Percentiles rank a stretch among this genome's conserved stretches.
Evolutionary conservation across 2,888 invertebrate species (phyloP).

Genomic region (Calameuta pallipes): DNA sequence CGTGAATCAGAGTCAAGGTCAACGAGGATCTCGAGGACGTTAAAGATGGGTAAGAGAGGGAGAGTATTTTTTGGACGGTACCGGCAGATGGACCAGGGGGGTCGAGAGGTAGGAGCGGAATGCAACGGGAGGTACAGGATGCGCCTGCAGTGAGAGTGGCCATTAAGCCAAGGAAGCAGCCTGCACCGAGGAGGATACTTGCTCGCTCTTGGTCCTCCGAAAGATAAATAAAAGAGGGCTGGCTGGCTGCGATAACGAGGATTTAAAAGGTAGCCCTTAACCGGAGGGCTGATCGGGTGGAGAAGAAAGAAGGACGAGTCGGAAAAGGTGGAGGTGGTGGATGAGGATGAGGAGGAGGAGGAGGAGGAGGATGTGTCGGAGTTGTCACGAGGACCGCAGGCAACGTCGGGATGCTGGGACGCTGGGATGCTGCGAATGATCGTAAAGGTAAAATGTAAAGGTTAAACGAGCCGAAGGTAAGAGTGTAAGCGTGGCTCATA

Average conservation of each 20-base stretch:
- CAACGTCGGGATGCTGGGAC: constrained; percentile 10
- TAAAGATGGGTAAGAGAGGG: not conserved
- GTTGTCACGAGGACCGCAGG: constrained; percentile 38
- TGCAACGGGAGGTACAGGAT: constrained; percentile 12
- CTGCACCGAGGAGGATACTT: constrained; percentile 40
- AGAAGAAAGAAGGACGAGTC: not conserved
- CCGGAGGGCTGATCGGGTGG: constrained; percentile 1
- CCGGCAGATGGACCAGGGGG: not conserved
- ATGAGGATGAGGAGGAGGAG: not conserved
- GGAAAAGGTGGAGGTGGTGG: not conserved
- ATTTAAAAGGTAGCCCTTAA: constrained; percentile 38
- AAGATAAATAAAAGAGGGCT: constrained; percentile 44
- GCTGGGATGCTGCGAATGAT: constrained; percentile 27
- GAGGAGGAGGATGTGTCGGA: constrained; percentile 7
- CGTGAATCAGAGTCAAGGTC: not conserved
- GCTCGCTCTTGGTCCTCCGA: constrained; percentile 33
- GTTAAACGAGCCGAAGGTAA: constrained; percentile 45
- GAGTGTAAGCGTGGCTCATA: constrained; percentile 49
- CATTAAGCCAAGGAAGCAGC: constrained; percentile 23
- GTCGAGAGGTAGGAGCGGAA: constrained; percentile 11
- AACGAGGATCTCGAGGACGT: not conserved
- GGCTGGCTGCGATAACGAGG: constrained; percentile 40
- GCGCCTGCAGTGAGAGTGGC: constrained; percentile 29
- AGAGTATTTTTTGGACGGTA: not conserved
- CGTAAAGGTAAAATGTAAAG: constrained; percentile 28